Base-by-base conservation (phyloP, 2,797 vertebrate species). In the Geotrypetes seraphini region DNA sequence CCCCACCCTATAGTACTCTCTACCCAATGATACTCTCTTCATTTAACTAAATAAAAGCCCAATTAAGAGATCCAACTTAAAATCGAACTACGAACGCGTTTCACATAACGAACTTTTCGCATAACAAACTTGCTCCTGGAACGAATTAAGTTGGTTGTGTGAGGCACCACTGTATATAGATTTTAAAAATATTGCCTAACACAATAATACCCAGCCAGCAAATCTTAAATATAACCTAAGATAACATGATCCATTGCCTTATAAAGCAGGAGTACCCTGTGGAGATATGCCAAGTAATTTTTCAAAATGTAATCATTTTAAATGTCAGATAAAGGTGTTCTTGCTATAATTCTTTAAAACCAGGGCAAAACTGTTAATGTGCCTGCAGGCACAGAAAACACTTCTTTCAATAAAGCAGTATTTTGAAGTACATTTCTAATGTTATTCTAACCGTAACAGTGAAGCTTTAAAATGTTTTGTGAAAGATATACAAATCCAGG, bases 271-370 rank as follows among this genome's bases (percentile, higher is more conserved):
- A 76, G 68, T 50, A 73, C 71, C 72, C 73, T 64, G 58, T 75
- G 68, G 72, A 81, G 66, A 81, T 77, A 78, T 73, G 72, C 71
- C 63, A 65, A 81, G 81, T 74, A 73, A 75, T 79, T 64, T 70
- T 69, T 84, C 75, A 76, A 75, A 81, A 87, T 89, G 73, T 87
- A 92, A 92, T 92, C 76, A 83, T 82, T 69, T 62, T 82, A 77
- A 79, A 73, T 79, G 86, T 83, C 69, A 71, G 60, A 79, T 73
- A 84, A 79, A 81, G 74, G 71, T 71, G 79, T 75, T 89, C 89
- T 90, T 74, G 82, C 71, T 79, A 79, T 90, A 85, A 90, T 84
- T 90, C 69, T 76, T 75, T 71, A 81, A 73, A 84, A 78, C 28
- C 11, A 47, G 38, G 22, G 16, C 19, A 42, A 57, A 67, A 59